phyloP scores from a whole-genome alignment of 2,888 invertebrate species.

The Tipula lateralis region DNA sequence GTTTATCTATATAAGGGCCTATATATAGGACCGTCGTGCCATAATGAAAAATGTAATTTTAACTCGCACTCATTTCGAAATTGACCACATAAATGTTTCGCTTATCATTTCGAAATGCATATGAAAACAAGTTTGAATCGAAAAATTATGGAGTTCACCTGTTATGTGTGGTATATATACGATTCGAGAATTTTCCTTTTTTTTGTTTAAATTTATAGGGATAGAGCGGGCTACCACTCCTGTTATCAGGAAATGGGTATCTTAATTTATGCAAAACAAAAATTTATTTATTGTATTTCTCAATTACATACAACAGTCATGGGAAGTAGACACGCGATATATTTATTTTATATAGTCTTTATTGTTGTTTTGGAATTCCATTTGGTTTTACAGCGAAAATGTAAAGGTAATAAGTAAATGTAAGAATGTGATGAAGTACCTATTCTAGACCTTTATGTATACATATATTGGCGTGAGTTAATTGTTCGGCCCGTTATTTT shows the following conservation, averaged over 20 bases:
- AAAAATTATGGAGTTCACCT: not conserved
- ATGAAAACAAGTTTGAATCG: not conserved
- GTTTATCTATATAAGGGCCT: not conserved
- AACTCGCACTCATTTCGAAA: too few species aligned
- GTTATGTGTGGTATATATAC: not conserved
- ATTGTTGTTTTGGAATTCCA: not conserved
- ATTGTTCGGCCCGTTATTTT: not conserved
- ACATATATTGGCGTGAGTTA: not conserved
- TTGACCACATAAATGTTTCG: not conserved
- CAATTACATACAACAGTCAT: constrained; percentile 5
- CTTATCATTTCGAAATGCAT: not conserved
- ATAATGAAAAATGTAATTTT: not conserved
- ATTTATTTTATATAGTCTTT: not conserved
- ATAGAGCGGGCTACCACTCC: not conserved
- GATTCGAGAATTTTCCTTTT: not conserved
- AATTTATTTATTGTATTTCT: constrained; percentile 11
- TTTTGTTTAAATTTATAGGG: not conserved
- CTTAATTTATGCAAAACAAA: constrained; percentile 5
- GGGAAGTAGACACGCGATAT: constrained; percentile 4
- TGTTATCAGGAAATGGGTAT: not conserved
- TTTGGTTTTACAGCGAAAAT: not conserved
- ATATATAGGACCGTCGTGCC: not conserved
- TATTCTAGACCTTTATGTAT: not conserved
- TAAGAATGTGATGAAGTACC: not conserved
- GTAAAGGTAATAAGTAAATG: not conserved